Conservation (phyloP, 2,113 vertebrate genomes). For the Psammodynastes pulverulentus region DNA sequence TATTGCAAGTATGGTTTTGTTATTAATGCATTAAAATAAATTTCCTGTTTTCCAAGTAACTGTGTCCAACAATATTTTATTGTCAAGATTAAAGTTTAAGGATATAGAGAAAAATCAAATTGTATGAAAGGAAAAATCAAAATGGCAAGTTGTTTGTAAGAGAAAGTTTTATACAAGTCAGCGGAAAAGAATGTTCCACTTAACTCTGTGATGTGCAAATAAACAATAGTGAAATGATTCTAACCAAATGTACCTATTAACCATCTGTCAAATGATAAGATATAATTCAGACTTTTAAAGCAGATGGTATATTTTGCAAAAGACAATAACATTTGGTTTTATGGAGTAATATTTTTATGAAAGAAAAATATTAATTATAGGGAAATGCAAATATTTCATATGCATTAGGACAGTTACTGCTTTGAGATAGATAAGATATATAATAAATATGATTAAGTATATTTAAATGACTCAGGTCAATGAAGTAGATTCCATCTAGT, state of each 20-base stretch:
- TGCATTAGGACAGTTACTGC: neutral
- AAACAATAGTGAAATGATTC: neutral
- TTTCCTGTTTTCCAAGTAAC: neutral
- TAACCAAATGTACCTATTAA: neutral
- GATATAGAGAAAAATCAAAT: neutral
- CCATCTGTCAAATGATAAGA: neutral
- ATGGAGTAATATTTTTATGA: neutral
- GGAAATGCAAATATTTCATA: slow-evolving; percentile 5
- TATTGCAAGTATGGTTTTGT: neutral
- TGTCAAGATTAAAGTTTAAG: neutral
- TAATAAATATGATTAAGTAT: neutral
- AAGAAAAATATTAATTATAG: neutral
- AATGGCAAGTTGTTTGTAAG: neutral
- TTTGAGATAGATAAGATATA: slow-evolving; percentile 28
- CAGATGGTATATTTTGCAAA: neutral
- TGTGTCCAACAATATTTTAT: neutral
- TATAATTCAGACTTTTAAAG: neutral
- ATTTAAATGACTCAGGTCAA: slow-evolving; percentile 43
- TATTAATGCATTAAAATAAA: accelerated
- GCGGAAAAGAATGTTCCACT: neutral
- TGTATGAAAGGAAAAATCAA: neutral
- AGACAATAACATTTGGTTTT: neutral
- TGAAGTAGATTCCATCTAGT: slow-evolving; percentile 16
- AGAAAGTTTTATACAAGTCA: slow-evolving; percentile 9
- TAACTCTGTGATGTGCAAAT: neutral